These are phyloP conservation scores for Callopanchax toddi DNA, from an alignment of 2,113 vertebrate genomes.

Conservation along the genomic window DNA sequence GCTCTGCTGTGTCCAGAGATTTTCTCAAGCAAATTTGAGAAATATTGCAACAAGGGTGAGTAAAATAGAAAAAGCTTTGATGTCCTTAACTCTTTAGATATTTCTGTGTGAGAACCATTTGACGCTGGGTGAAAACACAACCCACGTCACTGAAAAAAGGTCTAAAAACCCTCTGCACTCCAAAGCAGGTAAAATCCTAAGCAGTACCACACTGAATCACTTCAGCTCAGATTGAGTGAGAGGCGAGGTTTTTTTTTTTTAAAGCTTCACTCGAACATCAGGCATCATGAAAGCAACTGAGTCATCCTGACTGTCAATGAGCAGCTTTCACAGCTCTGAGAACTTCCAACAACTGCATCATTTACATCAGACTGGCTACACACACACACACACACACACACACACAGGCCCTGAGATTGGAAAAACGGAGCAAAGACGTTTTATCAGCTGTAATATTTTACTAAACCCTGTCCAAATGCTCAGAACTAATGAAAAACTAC, in stretches of 20 bases:
- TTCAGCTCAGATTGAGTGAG: slow-evolving; percentile 11
- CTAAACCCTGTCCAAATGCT: too few species aligned
- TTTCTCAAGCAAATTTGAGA: neutral
- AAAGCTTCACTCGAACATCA: slow-evolving; percentile 32
- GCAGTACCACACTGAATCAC: neutral
- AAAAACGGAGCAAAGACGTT: slow-evolving; percentile 16
- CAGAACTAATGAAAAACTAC: too few species aligned
- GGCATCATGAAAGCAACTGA: slow-evolving; percentile 44
- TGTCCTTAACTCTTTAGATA: neutral
- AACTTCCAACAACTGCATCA: slow-evolving; percentile 55
- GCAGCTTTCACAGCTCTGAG: slow-evolving; percentile 55
- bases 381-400: slow-evolving; percentile 16
- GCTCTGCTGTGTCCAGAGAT: neutral
- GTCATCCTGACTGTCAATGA: slow-evolving; percentile 64
- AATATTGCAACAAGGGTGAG: neutral
- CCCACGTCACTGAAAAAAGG: neutral
- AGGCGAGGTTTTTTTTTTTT: slow-evolving; percentile 12
- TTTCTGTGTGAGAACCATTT: neutral
- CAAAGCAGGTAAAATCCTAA: slow-evolving; percentile 17
- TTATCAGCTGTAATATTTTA: neutral
- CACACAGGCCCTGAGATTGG: slow-evolving; percentile 2
- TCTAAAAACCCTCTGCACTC: neutral
- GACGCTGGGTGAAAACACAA: neutral
- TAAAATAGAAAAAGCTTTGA: slow-evolving; percentile 8
- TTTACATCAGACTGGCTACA: slow-evolving; percentile 39